Percentiles rank a stretch among this genome's conserved stretches.
These are phyloP conservation scores for Actias luna DNA, from an alignment of 2,888 invertebrate species.

Conservation along the genomic window DNA sequence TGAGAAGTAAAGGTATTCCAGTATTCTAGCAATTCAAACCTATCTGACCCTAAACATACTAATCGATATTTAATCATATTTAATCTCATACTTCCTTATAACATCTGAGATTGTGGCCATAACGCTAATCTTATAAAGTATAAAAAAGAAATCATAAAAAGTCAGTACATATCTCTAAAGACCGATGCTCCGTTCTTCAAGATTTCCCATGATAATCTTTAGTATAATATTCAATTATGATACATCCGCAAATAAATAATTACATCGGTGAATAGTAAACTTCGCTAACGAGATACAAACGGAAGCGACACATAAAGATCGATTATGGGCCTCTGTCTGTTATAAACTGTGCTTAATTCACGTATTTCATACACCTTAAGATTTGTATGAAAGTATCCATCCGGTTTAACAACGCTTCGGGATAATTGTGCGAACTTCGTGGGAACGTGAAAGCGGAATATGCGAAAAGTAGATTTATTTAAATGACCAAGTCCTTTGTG, in stretches of 20 bases:
- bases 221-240: not conserved
- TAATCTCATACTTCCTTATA: no score
- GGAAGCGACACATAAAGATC: slow-evolving; percentile 6
- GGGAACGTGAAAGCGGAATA: not conserved
- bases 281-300: slow-evolving; percentile 1
- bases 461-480: not conserved
- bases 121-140: no score
- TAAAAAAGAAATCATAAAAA: no score
- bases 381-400: slow-evolving; percentile 3
- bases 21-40: no score
- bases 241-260: slow-evolving; percentile 3
- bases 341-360: not conserved
- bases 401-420: not conserved
- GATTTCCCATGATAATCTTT: not conserved
- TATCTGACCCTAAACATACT: no score
- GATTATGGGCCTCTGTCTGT: not conserved
- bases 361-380: not conserved
- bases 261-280: not conserved
- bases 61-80: no score
- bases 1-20: no score
- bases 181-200: not conserved
- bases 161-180: no score
- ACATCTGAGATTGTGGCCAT: no score
- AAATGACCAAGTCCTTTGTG: not conserved
- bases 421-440: slow-evolving; percentile 1